Evolutionary conservation across 2,113 vertebrate species (phyloP).

Genomic region (Zootoca vivipara): DNA sequence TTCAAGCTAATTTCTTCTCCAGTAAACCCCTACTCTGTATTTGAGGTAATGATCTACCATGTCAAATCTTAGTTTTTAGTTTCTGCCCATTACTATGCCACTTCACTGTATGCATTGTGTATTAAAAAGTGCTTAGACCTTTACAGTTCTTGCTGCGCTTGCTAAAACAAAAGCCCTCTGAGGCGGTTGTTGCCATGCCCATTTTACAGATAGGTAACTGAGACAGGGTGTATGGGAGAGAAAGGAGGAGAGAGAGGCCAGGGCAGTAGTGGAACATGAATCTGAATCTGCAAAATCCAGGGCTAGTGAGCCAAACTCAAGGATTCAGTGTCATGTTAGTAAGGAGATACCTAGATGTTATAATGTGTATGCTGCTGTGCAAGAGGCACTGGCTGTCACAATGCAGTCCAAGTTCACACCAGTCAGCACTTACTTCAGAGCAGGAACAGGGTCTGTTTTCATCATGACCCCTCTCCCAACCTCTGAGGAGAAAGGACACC

Average conservation of each 20-base stretch:
- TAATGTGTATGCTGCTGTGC: accelerated
- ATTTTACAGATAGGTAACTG: neutral
- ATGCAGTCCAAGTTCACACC: neutral
- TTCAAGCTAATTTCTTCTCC: neutral
- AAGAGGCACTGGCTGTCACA: neutral
- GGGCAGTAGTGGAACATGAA: neutral
- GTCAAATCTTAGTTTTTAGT: neutral
- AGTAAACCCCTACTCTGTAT: neutral
- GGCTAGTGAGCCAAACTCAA: too few relatives aligned
- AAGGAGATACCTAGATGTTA: neutral
- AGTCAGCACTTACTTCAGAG: neutral
- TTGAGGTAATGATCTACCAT: neutral
- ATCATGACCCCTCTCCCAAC: neutral
- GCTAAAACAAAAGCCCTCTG: neutral
- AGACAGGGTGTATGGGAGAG: neutral
- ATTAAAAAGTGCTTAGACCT: neutral
- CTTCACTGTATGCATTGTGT: neutral
- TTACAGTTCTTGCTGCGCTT: neutral
- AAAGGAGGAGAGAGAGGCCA: neutral
- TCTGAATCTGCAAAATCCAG: neutral
- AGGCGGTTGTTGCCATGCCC: neutral
- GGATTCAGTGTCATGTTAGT: neutral
- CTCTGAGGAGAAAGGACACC: accelerated
- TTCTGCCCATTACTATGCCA: neutral
- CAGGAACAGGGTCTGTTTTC: neutral